These are phyloP conservation scores for Malurus leucopterus DNA, from an alignment of 2,797 vertebrate species.

Conservation along the genomic window DNA sequence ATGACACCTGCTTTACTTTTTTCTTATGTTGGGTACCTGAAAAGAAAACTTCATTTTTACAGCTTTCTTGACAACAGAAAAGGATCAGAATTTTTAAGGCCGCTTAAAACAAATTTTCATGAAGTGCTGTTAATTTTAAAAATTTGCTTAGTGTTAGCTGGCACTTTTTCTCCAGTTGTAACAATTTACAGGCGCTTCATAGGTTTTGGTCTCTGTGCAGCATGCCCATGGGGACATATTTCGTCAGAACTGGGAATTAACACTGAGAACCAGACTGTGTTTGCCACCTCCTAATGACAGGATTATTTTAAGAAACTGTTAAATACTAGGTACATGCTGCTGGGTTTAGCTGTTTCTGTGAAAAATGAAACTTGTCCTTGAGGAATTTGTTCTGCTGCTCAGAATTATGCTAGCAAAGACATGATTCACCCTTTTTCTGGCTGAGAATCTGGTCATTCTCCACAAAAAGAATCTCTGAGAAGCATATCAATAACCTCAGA, in stretches of 20 bases:
- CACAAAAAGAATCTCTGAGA: neutral
- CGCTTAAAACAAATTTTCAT: neutral
- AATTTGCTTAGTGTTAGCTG: neutral
- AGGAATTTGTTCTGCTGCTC: neutral
- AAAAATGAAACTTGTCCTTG: constrained; percentile 6
- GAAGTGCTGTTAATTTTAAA: neutral
- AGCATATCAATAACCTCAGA: neutral
- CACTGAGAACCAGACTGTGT: neutral
- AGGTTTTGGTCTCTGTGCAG: neutral
- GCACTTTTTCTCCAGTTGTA: neutral
- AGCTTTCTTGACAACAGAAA: neutral
- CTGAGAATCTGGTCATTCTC: neutral
- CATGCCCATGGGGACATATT: neutral
- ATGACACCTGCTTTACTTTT: neutral
- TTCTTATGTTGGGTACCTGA: neutral
- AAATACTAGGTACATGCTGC: neutral
- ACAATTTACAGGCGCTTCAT: neutral
- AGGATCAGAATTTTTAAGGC: neutral
- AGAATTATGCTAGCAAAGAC: neutral
- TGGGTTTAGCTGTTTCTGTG: constrained; percentile 3
- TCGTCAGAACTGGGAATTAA: neutral
- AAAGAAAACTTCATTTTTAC: neutral
- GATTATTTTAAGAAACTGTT: constrained; percentile 21
- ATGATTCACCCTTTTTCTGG: neutral
- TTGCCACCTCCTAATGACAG: neutral